Evolutionary conservation across 92 coral and sea anemone species (phyloP).

Genomic region (Zoanthus sansibaricus): DNA sequence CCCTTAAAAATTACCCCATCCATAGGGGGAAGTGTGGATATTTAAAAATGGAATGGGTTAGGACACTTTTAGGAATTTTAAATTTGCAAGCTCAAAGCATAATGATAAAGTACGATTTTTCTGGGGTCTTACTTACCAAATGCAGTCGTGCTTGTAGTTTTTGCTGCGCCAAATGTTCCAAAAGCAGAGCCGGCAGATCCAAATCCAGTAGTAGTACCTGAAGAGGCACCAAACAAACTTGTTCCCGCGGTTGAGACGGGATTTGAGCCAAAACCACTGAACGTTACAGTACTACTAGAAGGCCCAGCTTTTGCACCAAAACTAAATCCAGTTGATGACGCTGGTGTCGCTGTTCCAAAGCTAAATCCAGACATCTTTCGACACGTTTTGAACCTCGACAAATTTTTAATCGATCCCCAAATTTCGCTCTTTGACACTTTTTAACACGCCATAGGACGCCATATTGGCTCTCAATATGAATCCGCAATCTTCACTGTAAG

Average conservation of each 20-base stretch:
- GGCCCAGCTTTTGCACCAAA: slow-evolving; percentile 34
- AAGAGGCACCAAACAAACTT: slow-evolving; percentile 57
- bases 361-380: slow-evolving; percentile 17
- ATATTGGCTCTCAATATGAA: not conserved
- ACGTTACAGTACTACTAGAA: slow-evolving; percentile 29
- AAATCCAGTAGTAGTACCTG: slow-evolving; percentile 49
- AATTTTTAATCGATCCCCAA: not conserved
- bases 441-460: not conserved
- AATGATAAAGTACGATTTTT: not conserved
- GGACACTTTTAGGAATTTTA: too few relatives aligned
- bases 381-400: not conserved
- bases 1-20: too few relatives aligned
- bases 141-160: slow-evolving; percentile 72
- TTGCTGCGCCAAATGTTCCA: slow-evolving; percentile 64
- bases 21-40: too few relatives aligned
- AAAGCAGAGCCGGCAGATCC: slow-evolving; percentile 68
- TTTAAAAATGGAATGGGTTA: too few relatives aligned
- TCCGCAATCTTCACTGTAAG: not conserved
- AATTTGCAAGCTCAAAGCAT: too few relatives aligned
- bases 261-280: slow-evolving; percentile 35
- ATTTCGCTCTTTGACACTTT: not conserved
- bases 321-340: slow-evolving; percentile 33
- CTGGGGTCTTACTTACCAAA: slow-evolving; percentile 55
- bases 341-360: slow-evolving; percentile 22
- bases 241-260: slow-evolving; percentile 48